Percentiles rank a stretch among this genome's conserved stretches.
phyloP scores from a whole-genome alignment of 2,113 vertebrate genomes.

The Oplegnathus fasciatus region DNA sequence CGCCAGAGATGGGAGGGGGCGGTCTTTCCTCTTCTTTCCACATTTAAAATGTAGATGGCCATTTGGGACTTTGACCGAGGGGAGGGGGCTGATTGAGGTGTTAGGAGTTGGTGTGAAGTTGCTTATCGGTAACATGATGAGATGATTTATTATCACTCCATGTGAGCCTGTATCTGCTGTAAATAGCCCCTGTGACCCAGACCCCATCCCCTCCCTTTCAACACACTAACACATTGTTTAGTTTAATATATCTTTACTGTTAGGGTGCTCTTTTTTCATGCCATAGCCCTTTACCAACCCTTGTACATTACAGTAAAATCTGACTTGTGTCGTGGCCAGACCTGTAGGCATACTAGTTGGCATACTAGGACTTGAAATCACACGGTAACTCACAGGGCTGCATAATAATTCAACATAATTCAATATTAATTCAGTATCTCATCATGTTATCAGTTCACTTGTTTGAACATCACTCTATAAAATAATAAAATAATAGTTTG shows the following conservation, averaged over 20 bases:
- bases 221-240: not conserved
- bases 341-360: no score
- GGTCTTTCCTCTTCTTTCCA: not conserved
- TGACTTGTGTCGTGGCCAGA: not conserved
- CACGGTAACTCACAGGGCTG: not conserved
- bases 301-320: not conserved
- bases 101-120: not conserved
- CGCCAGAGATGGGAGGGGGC: no score
- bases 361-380: not conserved
- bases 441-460: not conserved
- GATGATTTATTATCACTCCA: not conserved
- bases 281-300: not conserved
- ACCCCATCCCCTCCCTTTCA: not conserved
- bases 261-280: not conserved
- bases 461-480: no score
- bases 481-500: no score
- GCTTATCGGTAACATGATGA: not conserved
- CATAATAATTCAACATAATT: no score
- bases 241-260: not conserved
- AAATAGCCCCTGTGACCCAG: not conserved
- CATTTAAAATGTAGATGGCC: not conserved
- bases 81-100: not conserved
- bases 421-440: not conserved
- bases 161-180: not conserved
- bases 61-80: not conserved